Percentiles rank a stretch among this genome's conserved stretches.
These are phyloP conservation scores for Falco novaeseelandiae DNA, from an alignment of 2,797 vertebrate species.

Conservation along the genomic window DNA sequence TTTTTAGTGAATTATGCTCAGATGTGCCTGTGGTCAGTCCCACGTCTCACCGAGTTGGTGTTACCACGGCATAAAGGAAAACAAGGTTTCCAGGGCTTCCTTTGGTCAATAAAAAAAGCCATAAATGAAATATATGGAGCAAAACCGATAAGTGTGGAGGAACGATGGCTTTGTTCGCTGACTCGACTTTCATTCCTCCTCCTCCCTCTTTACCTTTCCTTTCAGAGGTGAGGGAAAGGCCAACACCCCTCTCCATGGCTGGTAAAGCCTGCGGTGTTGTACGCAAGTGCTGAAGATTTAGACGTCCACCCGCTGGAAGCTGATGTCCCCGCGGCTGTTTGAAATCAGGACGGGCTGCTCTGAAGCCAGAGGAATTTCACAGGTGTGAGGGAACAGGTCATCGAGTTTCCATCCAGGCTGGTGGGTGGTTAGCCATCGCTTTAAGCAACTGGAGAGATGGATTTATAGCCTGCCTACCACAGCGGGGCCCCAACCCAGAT, in stretches of 20 bases:
- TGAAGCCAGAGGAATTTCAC: neutral
- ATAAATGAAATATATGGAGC: conserved; percentile 32
- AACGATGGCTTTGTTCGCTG: neutral
- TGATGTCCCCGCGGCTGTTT: neutral
- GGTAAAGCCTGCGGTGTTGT: neutral
- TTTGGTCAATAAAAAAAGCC: conserved; percentile 7
- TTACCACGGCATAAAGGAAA: conserved; percentile 10
- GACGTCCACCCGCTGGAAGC: accelerated
- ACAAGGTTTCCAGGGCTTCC: conserved; percentile 30
- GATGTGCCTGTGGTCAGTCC: conserved; percentile 50
- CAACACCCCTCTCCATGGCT: neutral
- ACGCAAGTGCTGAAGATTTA: neutral
- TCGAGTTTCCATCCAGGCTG: neutral
- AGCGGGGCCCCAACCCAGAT: neutral
- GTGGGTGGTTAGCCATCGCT: neutral
- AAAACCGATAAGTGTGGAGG: neutral
- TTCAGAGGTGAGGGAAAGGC: neutral
- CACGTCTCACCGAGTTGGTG: neutral
- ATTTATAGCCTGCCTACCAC: neutral
- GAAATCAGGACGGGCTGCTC: neutral
- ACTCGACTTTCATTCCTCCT: neutral
- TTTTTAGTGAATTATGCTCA: conserved; percentile 44
- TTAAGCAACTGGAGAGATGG: neutral
- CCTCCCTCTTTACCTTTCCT: neutral
- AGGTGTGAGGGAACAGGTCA: neutral